These are phyloP conservation scores for Alexandromys oeconomus DNA, from an alignment of 2,797 vertebrate genomes.

Conservation along the genomic window DNA sequence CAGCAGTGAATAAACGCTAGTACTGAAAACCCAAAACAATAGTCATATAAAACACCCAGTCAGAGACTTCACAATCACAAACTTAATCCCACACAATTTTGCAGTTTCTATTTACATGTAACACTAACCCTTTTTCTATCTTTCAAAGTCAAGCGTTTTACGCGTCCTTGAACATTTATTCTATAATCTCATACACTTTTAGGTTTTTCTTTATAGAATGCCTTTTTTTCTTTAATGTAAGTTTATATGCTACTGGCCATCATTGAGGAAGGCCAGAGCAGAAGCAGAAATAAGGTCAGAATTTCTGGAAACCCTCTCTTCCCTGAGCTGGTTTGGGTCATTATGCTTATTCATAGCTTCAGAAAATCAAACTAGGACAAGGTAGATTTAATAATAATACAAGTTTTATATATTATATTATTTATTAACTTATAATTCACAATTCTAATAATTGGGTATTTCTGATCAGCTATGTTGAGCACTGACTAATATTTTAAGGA, in stretches of 20 bases:
- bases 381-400: not conserved
- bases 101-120: not conserved
- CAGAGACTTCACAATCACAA: not conserved
- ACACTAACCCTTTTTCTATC: not conserved
- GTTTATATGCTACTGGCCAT: not conserved
- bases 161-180: not conserved
- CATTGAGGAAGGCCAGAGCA: not conserved
- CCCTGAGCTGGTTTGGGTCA: not conserved
- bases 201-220: not conserved
- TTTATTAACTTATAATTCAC: not conserved
- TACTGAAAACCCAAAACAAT: not conserved
- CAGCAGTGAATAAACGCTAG: constrained; percentile 9
- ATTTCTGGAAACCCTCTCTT: not conserved
- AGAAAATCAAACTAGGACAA: not conserved
- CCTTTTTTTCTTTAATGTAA: not conserved
- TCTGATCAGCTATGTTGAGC: not conserved
- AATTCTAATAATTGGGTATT: not conserved
- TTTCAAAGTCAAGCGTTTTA: constrained; percentile 37
- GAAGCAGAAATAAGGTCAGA: not conserved
- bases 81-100: not conserved
- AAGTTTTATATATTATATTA: not conserved
- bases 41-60: not conserved
- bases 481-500: not conserved
- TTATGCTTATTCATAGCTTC: not conserved
- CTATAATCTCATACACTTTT: not conserved